phyloP scores from a whole-genome alignment of 2,797 vertebrate species.

The Sparus aurata region DNA sequence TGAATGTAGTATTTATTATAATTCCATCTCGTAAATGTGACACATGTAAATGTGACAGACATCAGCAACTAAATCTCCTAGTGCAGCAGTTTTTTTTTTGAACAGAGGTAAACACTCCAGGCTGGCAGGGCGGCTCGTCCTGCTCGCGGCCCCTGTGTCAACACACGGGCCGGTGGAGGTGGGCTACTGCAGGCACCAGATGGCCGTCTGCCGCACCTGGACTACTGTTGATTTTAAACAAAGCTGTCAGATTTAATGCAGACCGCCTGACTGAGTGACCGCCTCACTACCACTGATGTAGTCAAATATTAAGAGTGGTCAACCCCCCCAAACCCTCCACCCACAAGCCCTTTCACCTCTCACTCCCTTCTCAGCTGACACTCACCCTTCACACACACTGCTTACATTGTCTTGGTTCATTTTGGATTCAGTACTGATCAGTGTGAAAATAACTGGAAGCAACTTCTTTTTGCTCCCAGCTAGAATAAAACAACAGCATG shows the following conservation, averaged over 20 bases:
- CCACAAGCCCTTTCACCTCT: slow-evolving; percentile 2
- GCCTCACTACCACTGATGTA: slow-evolving; percentile 43
- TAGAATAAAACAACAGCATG: not conserved
- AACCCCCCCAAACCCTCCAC: not conserved
- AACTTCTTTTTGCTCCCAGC: not conserved
- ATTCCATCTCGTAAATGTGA: too few species aligned
- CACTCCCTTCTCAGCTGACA: slow-evolving; percentile 32
- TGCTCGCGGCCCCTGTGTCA: slow-evolving; percentile 61
- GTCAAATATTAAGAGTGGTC: slow-evolving; percentile 75
- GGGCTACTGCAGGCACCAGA: slow-evolving; percentile 65
- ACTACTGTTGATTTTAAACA: slow-evolving; percentile 76
- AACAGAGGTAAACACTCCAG: slow-evolving; percentile 25
- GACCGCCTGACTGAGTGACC: slow-evolving; percentile 52
- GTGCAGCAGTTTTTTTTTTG: slow-evolving; percentile 10
- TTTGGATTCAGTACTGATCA: not conserved
- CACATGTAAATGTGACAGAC: not conserved
- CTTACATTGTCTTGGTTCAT: slow-evolving; percentile 22
- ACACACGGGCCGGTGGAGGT: slow-evolving; percentile 57
- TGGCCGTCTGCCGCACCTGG: slow-evolving; percentile 69
- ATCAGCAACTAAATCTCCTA: not conserved
- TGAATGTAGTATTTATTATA: too few species aligned
- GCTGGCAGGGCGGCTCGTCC: slow-evolving; percentile 25
- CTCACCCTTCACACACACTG: slow-evolving; percentile 4
- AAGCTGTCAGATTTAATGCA: slow-evolving; percentile 71
- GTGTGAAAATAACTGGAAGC: not conserved